Base-by-base conservation (phyloP, 2,888 invertebrate genomes). In the Teleogryllus oceanicus region DNA sequence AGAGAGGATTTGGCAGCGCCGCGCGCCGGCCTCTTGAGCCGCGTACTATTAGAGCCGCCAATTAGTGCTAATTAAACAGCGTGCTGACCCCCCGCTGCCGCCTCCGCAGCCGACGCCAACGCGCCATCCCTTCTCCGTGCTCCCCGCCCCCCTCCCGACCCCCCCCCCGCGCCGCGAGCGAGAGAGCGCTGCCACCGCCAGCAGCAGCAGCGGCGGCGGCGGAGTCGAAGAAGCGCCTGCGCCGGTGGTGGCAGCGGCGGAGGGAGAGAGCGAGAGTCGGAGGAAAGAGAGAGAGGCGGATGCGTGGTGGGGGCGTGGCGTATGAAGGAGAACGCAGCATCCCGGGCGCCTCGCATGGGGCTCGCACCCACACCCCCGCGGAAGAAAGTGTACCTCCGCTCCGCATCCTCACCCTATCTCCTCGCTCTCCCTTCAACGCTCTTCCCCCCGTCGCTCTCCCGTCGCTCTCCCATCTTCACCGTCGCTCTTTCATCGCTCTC, bases 31-130 rank as follows among this genome's bases (percentile, higher is more conserved):
- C 62, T 62, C 62, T 62, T 62, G 62, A 62, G 62, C 62, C 62
- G 62, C 62, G 62, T 62, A 62, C 62, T 62, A 62, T 62, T 62
- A 62, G 62, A 76, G 85, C 86, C 86, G 85, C 86, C 87, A 87
- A 87, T 87, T 87, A 87, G 87, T 84, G 84, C 86, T 87, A 87
- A 87, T 87, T 87, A 87, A 87, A 87, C 86, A 85, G 74, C 51
- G 49, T 74, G 16, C 78, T 37, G 74, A 21, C 49, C 78, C 21
- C 51, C 21, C 20, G 21, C 62, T 50, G 49, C 50, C 77, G 50
- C 49, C 74, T n/a, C 74, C 74, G 74, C 21, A 74, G 21, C n/a
- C 74, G 21, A 20, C 74, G n/a, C n/a, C n/a, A 21, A 21, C 74
- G 74, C 74, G n/a, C 74, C 74, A 21, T 21, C 74, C 21, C 74